phyloP scores from a whole-genome alignment of 1,140 invertebrate genomes.

The Papilio polyxenes region DNA sequence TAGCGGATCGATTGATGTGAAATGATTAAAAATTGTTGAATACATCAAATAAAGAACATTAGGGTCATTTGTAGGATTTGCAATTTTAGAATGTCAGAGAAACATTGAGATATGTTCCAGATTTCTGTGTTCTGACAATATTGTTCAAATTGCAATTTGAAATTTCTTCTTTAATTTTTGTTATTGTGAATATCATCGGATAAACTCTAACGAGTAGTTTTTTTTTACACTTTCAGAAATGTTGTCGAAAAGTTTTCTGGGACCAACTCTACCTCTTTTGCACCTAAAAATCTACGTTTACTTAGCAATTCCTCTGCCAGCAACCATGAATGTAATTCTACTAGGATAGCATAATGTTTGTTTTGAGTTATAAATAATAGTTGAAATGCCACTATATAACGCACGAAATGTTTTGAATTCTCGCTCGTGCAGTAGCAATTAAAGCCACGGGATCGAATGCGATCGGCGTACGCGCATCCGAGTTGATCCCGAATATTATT shows the following conservation, averaged over 20 bases:
- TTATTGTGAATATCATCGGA: not conserved
- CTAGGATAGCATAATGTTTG: constrained; percentile 13
- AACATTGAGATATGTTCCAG: constrained; percentile 20
- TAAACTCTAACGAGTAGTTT: not conserved
- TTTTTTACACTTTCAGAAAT: not conserved
- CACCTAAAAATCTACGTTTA: not conserved
- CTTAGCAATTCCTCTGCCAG: not conserved
- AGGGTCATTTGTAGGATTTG: constrained; percentile 32
- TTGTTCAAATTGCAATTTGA: not conserved
- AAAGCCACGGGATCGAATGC: constrained; percentile 15
- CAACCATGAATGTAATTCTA: constrained; percentile 7
- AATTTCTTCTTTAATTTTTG: not conserved
- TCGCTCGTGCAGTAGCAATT: constrained; percentile 19
- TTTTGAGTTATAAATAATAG: constrained; percentile 35
- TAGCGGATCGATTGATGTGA: constrained; percentile 32
- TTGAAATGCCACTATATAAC: constrained; percentile 21
- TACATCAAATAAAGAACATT: constrained; percentile 23
- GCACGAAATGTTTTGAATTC: constrained; percentile 27
- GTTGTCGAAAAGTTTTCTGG: not conserved
- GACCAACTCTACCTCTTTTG: not conserved
- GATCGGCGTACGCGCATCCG: not conserved
- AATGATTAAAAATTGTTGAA: constrained; percentile 33
- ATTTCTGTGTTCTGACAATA: not conserved
- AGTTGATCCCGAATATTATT: constrained; percentile 10
- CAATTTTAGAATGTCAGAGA: constrained; percentile 10